These are phyloP conservation scores for Paracanthobrama guichenoti DNA, from an alignment of 2,113 vertebrate species.

Conservation along the genomic window DNA sequence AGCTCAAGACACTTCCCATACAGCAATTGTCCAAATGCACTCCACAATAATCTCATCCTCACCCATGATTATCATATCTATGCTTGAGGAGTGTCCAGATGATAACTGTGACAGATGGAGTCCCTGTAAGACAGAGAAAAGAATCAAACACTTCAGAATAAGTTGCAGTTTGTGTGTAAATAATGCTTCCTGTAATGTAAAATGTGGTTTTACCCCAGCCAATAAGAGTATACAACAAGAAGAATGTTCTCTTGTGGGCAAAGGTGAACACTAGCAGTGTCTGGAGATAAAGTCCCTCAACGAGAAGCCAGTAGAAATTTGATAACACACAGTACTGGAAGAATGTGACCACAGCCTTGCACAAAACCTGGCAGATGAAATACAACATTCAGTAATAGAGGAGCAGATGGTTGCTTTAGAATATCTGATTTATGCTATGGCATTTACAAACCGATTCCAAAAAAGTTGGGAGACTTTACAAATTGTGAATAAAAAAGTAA, in stretches of 20 bases:
- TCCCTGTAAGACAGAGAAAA: constrained; percentile 58
- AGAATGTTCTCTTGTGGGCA: constrained; percentile 79
- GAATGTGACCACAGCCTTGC: constrained; percentile 80
- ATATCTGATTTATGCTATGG: background rate
- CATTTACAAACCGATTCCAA: too few species aligned
- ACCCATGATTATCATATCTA: constrained; percentile 69
- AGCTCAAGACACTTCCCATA: background rate
- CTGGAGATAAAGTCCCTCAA: constrained; percentile 84
- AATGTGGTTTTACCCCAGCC: constrained; percentile 76
- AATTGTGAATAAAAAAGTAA: too few species aligned
- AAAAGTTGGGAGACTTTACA: too few species aligned
- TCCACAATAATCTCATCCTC: constrained; percentile 19
- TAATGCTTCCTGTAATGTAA: background rate
- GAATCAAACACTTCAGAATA: background rate
- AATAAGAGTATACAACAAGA: constrained; percentile 83
- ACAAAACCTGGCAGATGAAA: constrained; percentile 71
- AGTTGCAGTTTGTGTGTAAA: background rate
- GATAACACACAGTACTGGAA: constrained; percentile 85
- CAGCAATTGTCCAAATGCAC: background rate
- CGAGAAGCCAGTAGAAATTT: constrained; percentile 86
- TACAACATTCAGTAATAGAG: background rate
- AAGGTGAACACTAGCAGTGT: constrained; percentile 83
- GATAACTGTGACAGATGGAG: constrained; percentile 61
- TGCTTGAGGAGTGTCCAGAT: constrained; percentile 69
- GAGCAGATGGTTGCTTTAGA: background rate